Conservation (phyloP, 2,888 invertebrate species). For the Peribatodes rhomboidaria region DNA sequence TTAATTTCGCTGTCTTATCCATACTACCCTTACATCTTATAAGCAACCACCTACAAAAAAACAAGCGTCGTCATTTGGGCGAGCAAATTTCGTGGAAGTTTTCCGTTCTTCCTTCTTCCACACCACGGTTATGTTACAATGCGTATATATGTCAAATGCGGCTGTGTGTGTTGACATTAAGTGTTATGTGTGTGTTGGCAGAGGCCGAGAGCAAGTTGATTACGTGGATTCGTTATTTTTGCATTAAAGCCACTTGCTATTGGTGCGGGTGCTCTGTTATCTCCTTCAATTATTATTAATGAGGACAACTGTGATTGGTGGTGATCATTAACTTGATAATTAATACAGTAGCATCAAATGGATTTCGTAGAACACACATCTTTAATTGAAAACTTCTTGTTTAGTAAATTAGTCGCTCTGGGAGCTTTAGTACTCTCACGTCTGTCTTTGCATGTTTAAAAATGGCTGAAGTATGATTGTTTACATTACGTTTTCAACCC, state of each 20-base stretch:
- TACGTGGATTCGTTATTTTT: slow-evolving; percentile 22
- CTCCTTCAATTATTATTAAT: background rate
- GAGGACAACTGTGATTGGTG: too few species aligned
- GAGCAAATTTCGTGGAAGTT: slow-evolving; percentile 85
- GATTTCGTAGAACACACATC: too few species aligned
- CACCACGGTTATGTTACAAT: slow-evolving; percentile 65
- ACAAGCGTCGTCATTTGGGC: slow-evolving; percentile 85
- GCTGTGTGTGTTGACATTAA: slow-evolving; percentile 43
- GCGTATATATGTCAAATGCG: slow-evolving; percentile 56
- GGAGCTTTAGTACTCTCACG: too few species aligned
- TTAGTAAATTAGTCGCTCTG: too few species aligned
- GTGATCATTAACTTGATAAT: too few species aligned
- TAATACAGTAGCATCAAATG: too few species aligned
- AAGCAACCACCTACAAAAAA: slow-evolving; percentile 82
- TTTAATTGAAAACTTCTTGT: too few species aligned
- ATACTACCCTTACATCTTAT: slow-evolving; percentile 62
- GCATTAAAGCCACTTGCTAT: background rate
- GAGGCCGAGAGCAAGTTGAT: slow-evolving; percentile 17
- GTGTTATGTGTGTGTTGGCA: slow-evolving; percentile 31
- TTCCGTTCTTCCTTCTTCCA: slow-evolving; percentile 75
- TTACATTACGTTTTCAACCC: too few species aligned
- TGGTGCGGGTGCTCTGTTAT: background rate
- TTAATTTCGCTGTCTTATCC: slow-evolving; percentile 66
- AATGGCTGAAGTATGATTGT: too few species aligned
- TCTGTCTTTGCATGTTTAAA: too few species aligned